Evolutionary conservation across 1,140 invertebrate genomes (phyloP).

Genomic region (Drosophila baimaii): DNA sequence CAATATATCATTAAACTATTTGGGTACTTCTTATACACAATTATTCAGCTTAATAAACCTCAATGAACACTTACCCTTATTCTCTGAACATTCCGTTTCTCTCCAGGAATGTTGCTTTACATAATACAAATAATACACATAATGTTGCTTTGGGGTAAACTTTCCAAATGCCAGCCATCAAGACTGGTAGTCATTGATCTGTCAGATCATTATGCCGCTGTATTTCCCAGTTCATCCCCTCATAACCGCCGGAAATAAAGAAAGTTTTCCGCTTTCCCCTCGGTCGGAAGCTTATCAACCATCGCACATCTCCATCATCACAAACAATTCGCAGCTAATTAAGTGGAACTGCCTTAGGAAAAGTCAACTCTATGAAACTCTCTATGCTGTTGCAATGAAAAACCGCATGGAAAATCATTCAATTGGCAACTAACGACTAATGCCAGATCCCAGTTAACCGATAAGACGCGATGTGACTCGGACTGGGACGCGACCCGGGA

Average conservation of each 20-base stretch:
- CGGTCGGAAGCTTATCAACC: constrained; percentile 54
- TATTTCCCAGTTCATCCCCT: constrained; percentile 6
- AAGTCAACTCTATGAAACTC: constrained; percentile 47
- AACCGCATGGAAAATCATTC: constrained; percentile 78
- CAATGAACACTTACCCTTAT: constrained; percentile 8
- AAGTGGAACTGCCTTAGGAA: constrained; percentile 57
- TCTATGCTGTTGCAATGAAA: constrained; percentile 76
- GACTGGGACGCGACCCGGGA: constrained; percentile 9
- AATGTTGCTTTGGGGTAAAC: constrained; percentile 9
- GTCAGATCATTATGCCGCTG: constrained; percentile 11
- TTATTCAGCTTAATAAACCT: constrained; percentile 2
- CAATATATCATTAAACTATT: not conserved
- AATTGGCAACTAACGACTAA: constrained; percentile 61
- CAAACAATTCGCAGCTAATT: constrained; percentile 78
- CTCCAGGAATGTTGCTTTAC: constrained; percentile 4
- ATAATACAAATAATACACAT: not conserved
- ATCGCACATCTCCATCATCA: constrained; percentile 47
- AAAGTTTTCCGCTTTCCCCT: constrained; percentile 50
- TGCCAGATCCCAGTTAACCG: constrained; percentile 38
- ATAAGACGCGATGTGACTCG: constrained; percentile 43
- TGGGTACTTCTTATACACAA: not conserved
- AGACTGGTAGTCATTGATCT: constrained; percentile 40
- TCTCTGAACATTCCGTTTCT: not conserved
- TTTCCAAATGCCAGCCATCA: constrained; percentile 1
- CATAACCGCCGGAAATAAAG: constrained; percentile 15